Percentiles rank a stretch among this genome's conserved stretches.
phyloP scores from a whole-genome alignment of 2,113 vertebrate genomes.

The Herpailurus yagouaroundi region DNA sequence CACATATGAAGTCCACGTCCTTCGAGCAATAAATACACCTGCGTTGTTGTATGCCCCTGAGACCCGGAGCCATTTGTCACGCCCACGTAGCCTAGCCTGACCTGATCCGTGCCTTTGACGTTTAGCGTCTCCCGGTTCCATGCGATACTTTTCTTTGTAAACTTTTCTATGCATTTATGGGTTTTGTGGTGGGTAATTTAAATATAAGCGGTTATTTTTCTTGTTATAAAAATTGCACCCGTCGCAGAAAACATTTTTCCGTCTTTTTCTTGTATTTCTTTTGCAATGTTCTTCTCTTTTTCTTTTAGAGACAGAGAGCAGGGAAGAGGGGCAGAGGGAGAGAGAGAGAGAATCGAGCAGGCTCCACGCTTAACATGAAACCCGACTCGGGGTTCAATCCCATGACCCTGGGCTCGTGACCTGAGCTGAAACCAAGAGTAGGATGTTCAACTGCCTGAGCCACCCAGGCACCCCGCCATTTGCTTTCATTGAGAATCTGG shows the following conservation, averaged over 20 bases:
- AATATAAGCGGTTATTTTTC: background rate
- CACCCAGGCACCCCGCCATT: too few relatives aligned
- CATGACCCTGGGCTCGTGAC: too few relatives aligned
- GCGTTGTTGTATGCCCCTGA: background rate
- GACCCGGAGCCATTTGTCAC: background rate
- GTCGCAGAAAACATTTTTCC: background rate
- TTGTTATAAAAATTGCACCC: background rate
- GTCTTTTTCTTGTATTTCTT: background rate
- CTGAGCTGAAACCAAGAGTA: too few relatives aligned
- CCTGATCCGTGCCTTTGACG: background rate
- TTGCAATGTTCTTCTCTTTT: background rate
- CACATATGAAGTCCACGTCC: background rate
- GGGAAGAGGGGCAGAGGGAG: too few relatives aligned
- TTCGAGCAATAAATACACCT: background rate
- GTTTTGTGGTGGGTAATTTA: background rate
- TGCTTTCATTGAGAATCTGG: background rate
- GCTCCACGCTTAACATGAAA: too few relatives aligned
- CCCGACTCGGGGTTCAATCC: too few relatives aligned
- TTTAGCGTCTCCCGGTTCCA: background rate
- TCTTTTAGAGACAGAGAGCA: too few relatives aligned
- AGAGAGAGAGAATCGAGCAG: too few relatives aligned
- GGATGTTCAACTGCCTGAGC: too few relatives aligned
- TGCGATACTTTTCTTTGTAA: background rate
- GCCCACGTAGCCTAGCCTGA: background rate
- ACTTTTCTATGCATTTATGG: background rate